Conservation (phyloP, 2,797 vertebrate species). For the Ambastaia sidthimunki region DNA sequence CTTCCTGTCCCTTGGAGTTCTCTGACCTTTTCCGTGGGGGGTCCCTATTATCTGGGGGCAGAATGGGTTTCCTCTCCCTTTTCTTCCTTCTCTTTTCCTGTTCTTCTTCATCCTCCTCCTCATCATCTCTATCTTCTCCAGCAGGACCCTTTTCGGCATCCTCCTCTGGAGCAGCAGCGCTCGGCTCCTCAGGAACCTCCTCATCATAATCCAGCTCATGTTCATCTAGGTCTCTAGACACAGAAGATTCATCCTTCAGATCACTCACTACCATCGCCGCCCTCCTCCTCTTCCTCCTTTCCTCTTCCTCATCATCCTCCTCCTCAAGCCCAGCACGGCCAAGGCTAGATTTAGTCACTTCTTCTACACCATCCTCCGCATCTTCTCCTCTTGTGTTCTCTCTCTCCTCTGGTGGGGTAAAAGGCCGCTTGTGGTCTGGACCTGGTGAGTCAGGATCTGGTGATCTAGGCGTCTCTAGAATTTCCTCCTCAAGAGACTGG, state of each 20-base stretch:
- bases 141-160: conserved; percentile 83
- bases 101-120: conserved; percentile 72
- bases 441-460: conserved; percentile 83
- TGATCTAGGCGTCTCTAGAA: conserved; percentile 77
- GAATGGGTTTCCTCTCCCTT: conserved; percentile 74
- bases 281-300: conserved; percentile 67
- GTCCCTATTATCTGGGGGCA: conserved; percentile 73
- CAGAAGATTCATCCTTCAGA: conserved; percentile 89
- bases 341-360: conserved; percentile 19
- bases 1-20: conserved; percentile 70
- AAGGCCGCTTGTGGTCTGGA: conserved; percentile 71
- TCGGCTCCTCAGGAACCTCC: conserved; percentile 93
- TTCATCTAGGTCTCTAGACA: conserved; percentile 92
- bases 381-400: conserved; percentile 72
- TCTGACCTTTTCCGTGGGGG: conserved; percentile 68
- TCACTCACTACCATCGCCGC: conserved; percentile 78
- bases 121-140: conserved; percentile 83
- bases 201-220: conserved; percentile 98
- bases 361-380: conserved; percentile 60
- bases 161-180: conserved; percentile 73
- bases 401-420: conserved; percentile 60
- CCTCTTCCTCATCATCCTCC: conserved; percentile 64
- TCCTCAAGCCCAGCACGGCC: conserved; percentile 65
- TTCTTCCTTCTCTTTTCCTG: conserved; percentile 69
- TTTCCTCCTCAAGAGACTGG: conserved; percentile 65